Conservation (phyloP, 2,113 vertebrate species). For the Poicephalus gulielmi region DNA sequence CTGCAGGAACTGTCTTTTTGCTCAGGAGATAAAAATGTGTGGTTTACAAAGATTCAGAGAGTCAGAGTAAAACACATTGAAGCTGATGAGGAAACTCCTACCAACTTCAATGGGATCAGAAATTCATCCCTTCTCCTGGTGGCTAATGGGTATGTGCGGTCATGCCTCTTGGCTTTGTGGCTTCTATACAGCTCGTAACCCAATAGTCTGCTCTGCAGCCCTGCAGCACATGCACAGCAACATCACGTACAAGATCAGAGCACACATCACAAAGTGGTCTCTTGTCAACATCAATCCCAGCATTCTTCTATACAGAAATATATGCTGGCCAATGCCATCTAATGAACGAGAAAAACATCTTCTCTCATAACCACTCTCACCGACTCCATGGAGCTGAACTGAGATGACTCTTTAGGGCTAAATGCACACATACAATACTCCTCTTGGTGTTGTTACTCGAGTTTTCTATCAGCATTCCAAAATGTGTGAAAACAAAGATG, state of each 20-base stretch:
- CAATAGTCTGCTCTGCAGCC: background rate
- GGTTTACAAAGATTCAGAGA: background rate
- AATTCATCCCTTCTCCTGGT: background rate
- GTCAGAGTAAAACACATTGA: background rate
- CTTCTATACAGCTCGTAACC: background rate
- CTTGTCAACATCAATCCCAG: background rate
- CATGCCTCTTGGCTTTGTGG: background rate
- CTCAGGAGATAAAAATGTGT: conserved; percentile 19
- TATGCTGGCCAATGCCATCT: background rate
- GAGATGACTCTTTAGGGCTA: background rate
- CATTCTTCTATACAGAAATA: background rate
- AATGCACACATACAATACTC: background rate
- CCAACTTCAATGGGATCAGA: background rate
- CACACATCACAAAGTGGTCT: background rate
- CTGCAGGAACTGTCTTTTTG: conserved; percentile 19
- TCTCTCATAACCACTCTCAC: background rate
- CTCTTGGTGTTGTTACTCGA: background rate
- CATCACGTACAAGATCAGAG: background rate
- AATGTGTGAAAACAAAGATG: conserved; percentile 45
- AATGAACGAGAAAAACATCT: background rate
- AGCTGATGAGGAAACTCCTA: background rate
- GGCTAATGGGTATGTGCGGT: background rate
- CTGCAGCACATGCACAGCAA: background rate
- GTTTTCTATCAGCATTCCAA: background rate
- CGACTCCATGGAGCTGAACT: background rate